phyloP scores from a whole-genome alignment of 2,888 invertebrate species.

The Xiphydria camelus region DNA sequence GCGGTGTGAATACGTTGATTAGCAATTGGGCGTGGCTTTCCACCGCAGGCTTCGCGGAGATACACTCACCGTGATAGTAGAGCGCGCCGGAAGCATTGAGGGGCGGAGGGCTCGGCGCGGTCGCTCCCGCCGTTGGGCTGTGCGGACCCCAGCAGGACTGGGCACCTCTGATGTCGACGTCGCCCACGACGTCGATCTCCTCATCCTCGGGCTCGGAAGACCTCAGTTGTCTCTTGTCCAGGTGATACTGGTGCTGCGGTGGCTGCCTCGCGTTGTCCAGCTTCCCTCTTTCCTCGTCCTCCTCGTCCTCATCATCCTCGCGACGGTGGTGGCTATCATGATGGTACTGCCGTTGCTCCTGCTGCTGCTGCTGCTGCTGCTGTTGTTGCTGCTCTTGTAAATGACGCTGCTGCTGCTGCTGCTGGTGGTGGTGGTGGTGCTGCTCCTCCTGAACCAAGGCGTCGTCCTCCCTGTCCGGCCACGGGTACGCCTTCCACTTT shows the following conservation, averaged over 20 bases:
- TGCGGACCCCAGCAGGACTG: constrained; percentile 73
- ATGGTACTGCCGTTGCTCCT: constrained; percentile 22
- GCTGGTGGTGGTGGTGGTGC: constrained; percentile 17
- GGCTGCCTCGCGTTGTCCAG: constrained; percentile 1
- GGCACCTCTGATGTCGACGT: constrained; percentile 58
- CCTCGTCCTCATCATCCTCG: constrained; percentile 56
- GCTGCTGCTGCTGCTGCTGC: constrained; percentile 29
- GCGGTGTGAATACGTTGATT: too few species aligned
- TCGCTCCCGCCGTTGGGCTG: constrained; percentile 76
- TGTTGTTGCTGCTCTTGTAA: constrained; percentile 16
- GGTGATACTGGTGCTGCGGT: neutral
- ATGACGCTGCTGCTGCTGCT: constrained; percentile 23
- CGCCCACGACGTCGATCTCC: constrained; percentile 87
- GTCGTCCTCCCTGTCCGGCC: constrained; percentile 67
- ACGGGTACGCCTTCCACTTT: constrained; percentile 89
- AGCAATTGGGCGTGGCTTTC: too few species aligned
- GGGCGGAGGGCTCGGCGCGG: constrained; percentile 60
- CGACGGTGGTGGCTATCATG: constrained; percentile 47
- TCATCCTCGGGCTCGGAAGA: constrained; percentile 61
- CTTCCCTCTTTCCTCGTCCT: constrained; percentile 60
- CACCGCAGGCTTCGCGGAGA: too few species aligned
- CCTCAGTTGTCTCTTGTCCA: constrained; percentile 7
- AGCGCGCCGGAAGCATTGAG: constrained; percentile 55
- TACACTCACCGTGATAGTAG: constrained; percentile 51
- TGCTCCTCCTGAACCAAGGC: constrained; percentile 34